Evolutionary conservation across 2,888 invertebrate genomes (phyloP).

Genomic region (Folsomia manolachei): DNA sequence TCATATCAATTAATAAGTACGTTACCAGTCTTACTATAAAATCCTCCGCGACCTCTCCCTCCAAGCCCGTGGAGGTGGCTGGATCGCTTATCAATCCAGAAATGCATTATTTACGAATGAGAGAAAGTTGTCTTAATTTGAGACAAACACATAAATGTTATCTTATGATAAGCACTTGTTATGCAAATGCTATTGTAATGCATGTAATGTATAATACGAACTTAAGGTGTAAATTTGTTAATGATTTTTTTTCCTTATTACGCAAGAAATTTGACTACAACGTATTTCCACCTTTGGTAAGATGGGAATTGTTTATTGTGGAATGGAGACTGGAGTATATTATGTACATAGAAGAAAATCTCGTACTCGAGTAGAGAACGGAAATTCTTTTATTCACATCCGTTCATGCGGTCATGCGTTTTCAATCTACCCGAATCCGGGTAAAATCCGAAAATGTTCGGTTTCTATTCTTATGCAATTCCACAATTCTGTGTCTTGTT

Average conservation of each 20-base stretch:
- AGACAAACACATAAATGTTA: too few relatives aligned
- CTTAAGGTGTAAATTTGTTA: too few relatives aligned
- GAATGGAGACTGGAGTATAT: not conserved
- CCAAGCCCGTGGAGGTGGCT: slow-evolving; percentile 41
- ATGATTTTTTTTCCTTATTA: too few relatives aligned
- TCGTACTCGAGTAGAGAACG: not conserved
- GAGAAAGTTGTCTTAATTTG: too few relatives aligned
- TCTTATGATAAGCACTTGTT: too few relatives aligned
- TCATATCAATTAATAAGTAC: too few relatives aligned
- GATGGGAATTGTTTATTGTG: not conserved
- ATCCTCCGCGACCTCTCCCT: slow-evolving; percentile 33
- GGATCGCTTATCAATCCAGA: slow-evolving; percentile 44
- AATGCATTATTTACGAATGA: slow-evolving; percentile 47
- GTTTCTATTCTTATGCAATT: not conserved
- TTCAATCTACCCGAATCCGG: not conserved
- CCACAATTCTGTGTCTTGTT: too few relatives aligned
- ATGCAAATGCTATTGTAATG: too few relatives aligned
- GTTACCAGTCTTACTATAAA: slow-evolving; percentile 35
- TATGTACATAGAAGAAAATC: not conserved
- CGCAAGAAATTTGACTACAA: not conserved
- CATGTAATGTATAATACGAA: too few relatives aligned
- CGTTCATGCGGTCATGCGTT: not conserved
- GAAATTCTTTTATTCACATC: not conserved
- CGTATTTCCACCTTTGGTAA: not conserved
- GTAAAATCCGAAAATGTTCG: not conserved